Conservation (phyloP, 2,113 vertebrate genomes). For the Clarias magur region DNA sequence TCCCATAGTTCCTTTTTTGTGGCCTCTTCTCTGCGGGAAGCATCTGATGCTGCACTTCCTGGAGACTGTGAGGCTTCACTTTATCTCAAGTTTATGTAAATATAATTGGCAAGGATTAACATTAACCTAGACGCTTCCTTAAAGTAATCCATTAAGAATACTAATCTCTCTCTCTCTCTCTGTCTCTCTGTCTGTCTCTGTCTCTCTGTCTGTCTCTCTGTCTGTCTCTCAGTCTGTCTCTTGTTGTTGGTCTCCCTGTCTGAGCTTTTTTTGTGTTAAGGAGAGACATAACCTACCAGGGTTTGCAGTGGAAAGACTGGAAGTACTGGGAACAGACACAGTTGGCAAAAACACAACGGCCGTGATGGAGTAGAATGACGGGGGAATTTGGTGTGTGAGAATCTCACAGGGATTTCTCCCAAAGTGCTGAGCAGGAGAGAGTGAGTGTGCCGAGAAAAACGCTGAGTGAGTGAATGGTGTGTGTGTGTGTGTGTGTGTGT, state of each 20-base stretch:
- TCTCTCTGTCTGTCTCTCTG: neutral
- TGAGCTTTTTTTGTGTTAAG: slow-evolving; percentile 52
- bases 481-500: slow-evolving; percentile 41
- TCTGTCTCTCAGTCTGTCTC: too few species aligned
- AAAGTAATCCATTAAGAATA: slow-evolving; percentile 48
- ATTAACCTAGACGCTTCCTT: slow-evolving; percentile 25
- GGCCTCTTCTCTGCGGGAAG: slow-evolving; percentile 56
- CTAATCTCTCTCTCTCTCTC: neutral
- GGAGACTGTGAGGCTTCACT: slow-evolving; percentile 34
- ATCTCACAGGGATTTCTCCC: slow-evolving; percentile 61
- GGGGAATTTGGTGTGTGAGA: slow-evolving; percentile 57
- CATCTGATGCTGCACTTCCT: slow-evolving; percentile 42
- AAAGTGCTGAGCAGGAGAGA: slow-evolving; percentile 51
- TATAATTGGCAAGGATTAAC: slow-evolving; percentile 6
- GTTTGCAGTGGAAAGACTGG: slow-evolving; percentile 56
- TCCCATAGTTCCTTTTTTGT: slow-evolving; percentile 64
- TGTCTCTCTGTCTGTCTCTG: neutral
- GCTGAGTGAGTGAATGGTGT: slow-evolving; percentile 51
- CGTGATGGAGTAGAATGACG: slow-evolving; percentile 57
- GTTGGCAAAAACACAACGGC: slow-evolving; percentile 40
- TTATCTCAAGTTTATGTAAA: slow-evolving; percentile 43
- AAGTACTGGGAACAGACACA: slow-evolving; percentile 62
- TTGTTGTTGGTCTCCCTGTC: neutral
- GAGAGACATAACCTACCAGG: slow-evolving; percentile 59
- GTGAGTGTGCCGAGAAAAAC: slow-evolving; percentile 59